Evolutionary conservation across 35 echinoderm and acorn worm genomes (phyloP).

Genomic region (Stichopus chloronotus): DNA sequence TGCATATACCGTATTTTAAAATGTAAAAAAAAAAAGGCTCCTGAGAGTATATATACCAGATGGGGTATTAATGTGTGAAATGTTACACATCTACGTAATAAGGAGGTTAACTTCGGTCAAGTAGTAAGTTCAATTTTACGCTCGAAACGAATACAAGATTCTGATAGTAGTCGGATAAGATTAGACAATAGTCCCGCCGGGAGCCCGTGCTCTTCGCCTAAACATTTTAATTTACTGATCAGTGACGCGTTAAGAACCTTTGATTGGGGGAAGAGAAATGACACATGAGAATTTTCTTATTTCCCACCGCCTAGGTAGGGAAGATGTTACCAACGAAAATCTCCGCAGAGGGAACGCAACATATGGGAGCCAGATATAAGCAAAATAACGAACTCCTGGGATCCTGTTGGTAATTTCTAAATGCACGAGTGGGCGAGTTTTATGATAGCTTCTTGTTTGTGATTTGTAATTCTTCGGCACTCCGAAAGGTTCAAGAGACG

Average conservation of each 20-base stretch:
- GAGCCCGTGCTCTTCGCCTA: constrained; percentile 41
- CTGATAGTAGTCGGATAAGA: constrained; percentile 27
- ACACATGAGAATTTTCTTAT: constrained; percentile 48
- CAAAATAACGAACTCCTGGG: constrained; percentile 28
- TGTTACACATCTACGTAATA: constrained; percentile 25
- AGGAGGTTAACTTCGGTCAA: constrained; percentile 49
- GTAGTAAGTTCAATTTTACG: constrained; percentile 49
- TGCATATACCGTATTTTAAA: too few species aligned
- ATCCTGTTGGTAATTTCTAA: constrained; percentile 47
- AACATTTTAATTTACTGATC: constrained; percentile 63
- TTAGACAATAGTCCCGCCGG: constrained; percentile 49
- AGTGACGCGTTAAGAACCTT: constrained; percentile 55
- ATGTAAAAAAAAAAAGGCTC: too few species aligned
- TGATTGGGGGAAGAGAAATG: constrained; percentile 38
- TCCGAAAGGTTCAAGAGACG: constrained; percentile 43
- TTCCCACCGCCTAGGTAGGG: constrained; percentile 10
- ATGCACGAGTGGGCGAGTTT: constrained; percentile 71
- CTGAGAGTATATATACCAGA: neutral
- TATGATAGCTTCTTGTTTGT: constrained; percentile 5
- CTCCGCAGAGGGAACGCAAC: constrained; percentile 17
- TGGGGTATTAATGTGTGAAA: constrained; percentile 21
- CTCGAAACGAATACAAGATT: constrained; percentile 39
- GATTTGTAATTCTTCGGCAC: constrained; percentile 30
- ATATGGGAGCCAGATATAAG: constrained; percentile 55
- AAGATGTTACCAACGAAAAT: neutral